Evolutionary conservation across 2,888 invertebrate species (phyloP), one percentile per base, ranked within the genome.

Genomic region (Rotaria socialis): DNA sequence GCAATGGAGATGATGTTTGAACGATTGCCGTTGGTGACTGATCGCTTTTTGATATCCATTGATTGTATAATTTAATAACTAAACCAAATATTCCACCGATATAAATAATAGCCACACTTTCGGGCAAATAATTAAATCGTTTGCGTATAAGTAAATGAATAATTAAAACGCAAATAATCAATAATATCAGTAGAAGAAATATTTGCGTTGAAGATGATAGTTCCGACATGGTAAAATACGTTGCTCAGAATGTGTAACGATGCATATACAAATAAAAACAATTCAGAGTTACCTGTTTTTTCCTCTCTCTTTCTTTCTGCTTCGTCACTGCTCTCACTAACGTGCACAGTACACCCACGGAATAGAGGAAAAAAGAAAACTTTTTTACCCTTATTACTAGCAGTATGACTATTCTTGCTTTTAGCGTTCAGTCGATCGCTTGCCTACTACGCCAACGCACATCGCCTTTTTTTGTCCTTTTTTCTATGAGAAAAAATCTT

Each of bases 91-190:
- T 92, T 74, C 95, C 96, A 85, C 97, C 97, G 91, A 88, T 58
- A 89, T 89, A 87, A 41, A 99, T 96, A 88, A 98, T 96, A 10
- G 97, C 97, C 86, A 99, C 95, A 91, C 96, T 97, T 91, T 99
- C 99, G 0, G 99, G 99, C 58, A 99, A 93, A 91, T 96, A 99
- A 89, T 96, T 96, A 90, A 98, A 96, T 89, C 96, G 95, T 22
- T 96, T 96, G 91, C 96, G 95, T 50, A 99, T 93, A 94, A 99
- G 94, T 8, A 96, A 93, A 91, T 99, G 98, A 88, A 98, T 97
- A 50, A 97, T 92, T 85, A 99, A 92, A 88, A 98, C 80, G 47
- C 80, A 80, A n/a, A 80, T 43, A 3, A 80, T 47, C 19, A 80
- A 80, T 47, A 80, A 80, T 80, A 80, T 24, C 16, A 80, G 35